Base-by-base conservation (phyloP, 2,888 invertebrate genomes). In the Philonicus albiceps region DNA sequence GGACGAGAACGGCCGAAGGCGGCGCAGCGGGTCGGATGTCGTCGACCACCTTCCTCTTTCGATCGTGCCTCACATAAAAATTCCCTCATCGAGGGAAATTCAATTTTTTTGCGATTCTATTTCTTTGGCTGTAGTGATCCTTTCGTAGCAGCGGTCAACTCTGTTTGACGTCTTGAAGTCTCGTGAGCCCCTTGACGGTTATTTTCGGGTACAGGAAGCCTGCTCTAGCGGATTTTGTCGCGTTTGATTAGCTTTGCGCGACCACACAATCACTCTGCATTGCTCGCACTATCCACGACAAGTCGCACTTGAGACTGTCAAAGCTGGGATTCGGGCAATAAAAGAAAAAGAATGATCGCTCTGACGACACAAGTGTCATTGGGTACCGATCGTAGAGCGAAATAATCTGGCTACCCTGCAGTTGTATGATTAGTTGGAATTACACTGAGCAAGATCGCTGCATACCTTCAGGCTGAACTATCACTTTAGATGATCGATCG, bases 261-360 rank as follows among this genome's bases (percentile, higher is more conserved):
- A 84, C 73, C 84, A 72, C 84, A 72, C 84, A 34, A 84, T 22
- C 84, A 73, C 84, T 73, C 27, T 40, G 27, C 73, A 84, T 40
- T 27, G 72, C 72, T 84, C 73, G 43, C 73, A 84, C 84, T 84
- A 84, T 84, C 84, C 37, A 73, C 84, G 30, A 84, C 73, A 43
- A 40, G 31, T 84, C 73, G 84, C 73, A 30, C 72, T 84, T 37
- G 19, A 37, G 84, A 84, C 73, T 84, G 73, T 72, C 84, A 73
- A 64, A 64, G 64, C 27, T 64, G 64, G 8, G 64, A 8, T 19
- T 64, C 64, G 64, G 64, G 64, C n/a, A 49, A 43, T n/a, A 19
- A 53, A 19, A 53, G 19, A 64, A 64, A 64, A 64, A 64, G n/a
- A 64, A 8, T 22, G 64, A 22, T 64, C 22, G 40, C 4, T 13